Percentiles rank a stretch among this genome's conserved stretches.
Evolutionary conservation across 1,140 invertebrate genomes (phyloP).

Genomic region (Hirudo medicinalis): DNA sequence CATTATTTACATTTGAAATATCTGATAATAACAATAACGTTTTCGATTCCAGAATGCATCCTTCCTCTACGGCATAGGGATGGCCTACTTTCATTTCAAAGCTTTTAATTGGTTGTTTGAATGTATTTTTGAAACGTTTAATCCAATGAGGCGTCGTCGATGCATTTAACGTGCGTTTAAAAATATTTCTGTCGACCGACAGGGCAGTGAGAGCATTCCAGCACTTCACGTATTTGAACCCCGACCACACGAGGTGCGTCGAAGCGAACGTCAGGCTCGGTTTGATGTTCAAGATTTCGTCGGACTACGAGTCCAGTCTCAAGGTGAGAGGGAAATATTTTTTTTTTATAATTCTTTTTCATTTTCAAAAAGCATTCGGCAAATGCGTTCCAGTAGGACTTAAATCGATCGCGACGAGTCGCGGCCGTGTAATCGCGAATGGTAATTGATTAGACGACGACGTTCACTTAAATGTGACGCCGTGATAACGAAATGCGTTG

Average conservation of each 20-base stretch:
- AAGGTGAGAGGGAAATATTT: constrained; percentile 43
- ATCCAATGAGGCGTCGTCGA: background rate
- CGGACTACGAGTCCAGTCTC: constrained; percentile 67
- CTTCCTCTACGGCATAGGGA: constrained; percentile 79
- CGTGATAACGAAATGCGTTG: too few relatives aligned
- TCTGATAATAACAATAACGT: background rate
- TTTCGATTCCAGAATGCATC: constrained; percentile 51
- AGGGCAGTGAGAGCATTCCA: constrained; percentile 82
- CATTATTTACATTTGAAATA: too few relatives aligned
- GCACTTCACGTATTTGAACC: constrained; percentile 75
- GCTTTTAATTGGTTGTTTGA: constrained; percentile 19
- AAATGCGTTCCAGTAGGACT: too few relatives aligned
- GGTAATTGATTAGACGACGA: too few relatives aligned
- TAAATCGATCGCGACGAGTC: too few relatives aligned
- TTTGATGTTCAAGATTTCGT: constrained; percentile 78
- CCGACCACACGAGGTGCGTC: constrained; percentile 69
- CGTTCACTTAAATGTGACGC: too few relatives aligned
- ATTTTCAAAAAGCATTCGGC: too few relatives aligned
- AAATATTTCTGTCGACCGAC: constrained; percentile 27
- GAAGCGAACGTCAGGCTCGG: constrained; percentile 82
- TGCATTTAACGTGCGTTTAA: constrained; percentile 3
- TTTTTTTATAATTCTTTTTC: background rate
- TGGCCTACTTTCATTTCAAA: constrained; percentile 90
- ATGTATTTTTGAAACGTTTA: background rate
- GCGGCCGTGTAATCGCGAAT: too few relatives aligned